A percentile compares a stretch with the other conserved stretches of the same genome.
phyloP scores from a whole-genome alignment of 2,888 invertebrate species.

The Endomychus coccineus region DNA sequence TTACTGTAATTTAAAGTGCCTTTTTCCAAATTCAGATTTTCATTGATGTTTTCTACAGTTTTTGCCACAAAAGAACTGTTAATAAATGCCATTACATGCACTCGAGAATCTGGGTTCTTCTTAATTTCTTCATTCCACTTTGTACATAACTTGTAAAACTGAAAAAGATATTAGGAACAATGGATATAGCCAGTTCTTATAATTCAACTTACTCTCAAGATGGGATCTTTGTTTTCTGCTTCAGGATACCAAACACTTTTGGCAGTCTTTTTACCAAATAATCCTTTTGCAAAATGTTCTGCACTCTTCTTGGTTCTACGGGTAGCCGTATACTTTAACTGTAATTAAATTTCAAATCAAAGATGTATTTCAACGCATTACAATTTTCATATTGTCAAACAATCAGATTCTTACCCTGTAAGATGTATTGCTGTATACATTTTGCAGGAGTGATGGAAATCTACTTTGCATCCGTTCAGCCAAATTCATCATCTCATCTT shows the following conservation, averaged over 20 bases:
- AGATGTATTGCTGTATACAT: constrained; percentile 53
- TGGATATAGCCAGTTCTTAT: neutral
- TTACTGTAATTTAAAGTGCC: constrained; percentile 47
- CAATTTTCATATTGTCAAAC: too few species aligned
- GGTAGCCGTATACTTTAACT: constrained; percentile 72
- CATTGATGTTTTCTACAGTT: constrained; percentile 52
- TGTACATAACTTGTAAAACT: constrained; percentile 42
- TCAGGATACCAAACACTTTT: constrained; percentile 57
- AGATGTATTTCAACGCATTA: too few species aligned
- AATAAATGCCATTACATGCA: constrained; percentile 32
- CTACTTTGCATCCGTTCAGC: constrained; percentile 67
- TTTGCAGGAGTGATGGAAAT: constrained; percentile 57
- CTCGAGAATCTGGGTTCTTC: constrained; percentile 30
- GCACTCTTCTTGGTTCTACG: constrained; percentile 72
- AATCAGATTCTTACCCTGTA: constrained; percentile 44
- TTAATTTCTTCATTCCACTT: constrained; percentile 38
- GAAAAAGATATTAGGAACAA: constrained; percentile 18
- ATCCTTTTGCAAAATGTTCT: constrained; percentile 62
- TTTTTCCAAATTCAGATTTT: constrained; percentile 52
- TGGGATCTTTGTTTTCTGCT: constrained; percentile 47
- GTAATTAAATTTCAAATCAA: too few species aligned
- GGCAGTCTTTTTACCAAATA: constrained; percentile 61
- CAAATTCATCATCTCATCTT: constrained; percentile 64
- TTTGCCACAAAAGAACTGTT: constrained; percentile 42
- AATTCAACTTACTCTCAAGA: constrained; percentile 35